Evolutionary conservation across 2,888 invertebrate species (phyloP).

Genomic region (Caenorhabditis angaria): DNA sequence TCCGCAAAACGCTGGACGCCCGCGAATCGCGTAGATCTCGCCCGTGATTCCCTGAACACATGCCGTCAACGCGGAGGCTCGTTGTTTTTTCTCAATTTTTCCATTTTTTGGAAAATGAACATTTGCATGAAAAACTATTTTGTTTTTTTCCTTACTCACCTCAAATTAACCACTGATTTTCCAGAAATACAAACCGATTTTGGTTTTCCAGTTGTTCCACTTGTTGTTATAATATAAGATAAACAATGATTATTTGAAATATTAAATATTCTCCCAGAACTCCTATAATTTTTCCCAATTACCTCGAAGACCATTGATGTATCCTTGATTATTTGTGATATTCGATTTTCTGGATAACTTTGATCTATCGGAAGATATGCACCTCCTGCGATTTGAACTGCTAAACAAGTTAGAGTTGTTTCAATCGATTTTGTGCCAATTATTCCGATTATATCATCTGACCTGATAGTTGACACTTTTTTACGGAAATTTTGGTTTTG

Average conservation of each 20-base stretch:
- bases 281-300: background rate
- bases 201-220: constrained; percentile 70
- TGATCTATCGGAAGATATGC: constrained; percentile 32
- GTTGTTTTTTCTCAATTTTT: too few species aligned
- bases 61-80: too few species aligned
- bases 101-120: too few species aligned
- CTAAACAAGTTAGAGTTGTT: constrained; percentile 15
- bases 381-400: constrained; percentile 18
- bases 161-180: constrained; percentile 52
- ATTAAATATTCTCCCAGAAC: background rate
- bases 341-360: constrained; percentile 21
- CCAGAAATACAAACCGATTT: constrained; percentile 60
- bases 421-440: constrained; percentile 28
- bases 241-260: constrained; percentile 28
- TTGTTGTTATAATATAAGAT: constrained; percentile 67
- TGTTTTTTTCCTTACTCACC: too few species aligned
- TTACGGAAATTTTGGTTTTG: background rate
- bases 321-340: constrained; percentile 16
- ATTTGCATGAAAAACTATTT: too few species aligned
- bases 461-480: constrained; percentile 32
- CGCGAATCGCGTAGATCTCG: too few species aligned
- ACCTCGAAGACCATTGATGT: too few species aligned
- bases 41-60: too few species aligned
- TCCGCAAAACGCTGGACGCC: too few species aligned
- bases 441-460: constrained; percentile 56